Evolutionary conservation across 2,888 invertebrate genomes (phyloP).

Genomic region (Epinotia demarniana): DNA sequence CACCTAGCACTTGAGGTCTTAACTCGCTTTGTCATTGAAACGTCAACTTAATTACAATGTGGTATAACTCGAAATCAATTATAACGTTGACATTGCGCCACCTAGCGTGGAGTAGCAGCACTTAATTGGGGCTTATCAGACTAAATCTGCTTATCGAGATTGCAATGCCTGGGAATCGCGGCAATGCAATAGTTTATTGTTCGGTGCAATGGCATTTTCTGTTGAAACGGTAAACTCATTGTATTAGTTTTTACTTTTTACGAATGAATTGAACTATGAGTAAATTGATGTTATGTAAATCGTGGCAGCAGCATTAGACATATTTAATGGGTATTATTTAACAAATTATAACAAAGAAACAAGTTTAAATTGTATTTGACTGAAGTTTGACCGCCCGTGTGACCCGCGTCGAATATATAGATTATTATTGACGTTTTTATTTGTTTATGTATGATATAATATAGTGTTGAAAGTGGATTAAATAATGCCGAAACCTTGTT

Average conservation of each 20-base stretch:
- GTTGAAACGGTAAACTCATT: slow-evolving; percentile 37
- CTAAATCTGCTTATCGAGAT: slow-evolving; percentile 51
- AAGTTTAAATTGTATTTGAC: too few species aligned
- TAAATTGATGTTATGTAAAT: slow-evolving; percentile 22
- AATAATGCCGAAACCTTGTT: slow-evolving; percentile 7
- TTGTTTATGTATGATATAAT: too few species aligned
- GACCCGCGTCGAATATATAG: too few species aligned
- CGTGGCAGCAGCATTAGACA: not conserved
- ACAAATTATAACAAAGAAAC: too few species aligned
- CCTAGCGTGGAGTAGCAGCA: slow-evolving; percentile 61
- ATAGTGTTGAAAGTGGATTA: too few species aligned
- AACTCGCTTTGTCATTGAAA: slow-evolving; percentile 3
- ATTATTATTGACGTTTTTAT: too few species aligned
- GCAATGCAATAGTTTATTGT: slow-evolving; percentile 42
- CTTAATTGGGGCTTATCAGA: slow-evolving; percentile 55
- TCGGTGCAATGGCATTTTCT: slow-evolving; percentile 25
- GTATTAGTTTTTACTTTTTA: slow-evolving; percentile 15
- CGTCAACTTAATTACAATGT: slow-evolving; percentile 13
- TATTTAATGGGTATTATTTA: too few species aligned
- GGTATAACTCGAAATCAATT: slow-evolving; percentile 36
- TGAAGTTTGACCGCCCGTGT: too few species aligned
- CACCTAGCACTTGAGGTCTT: not conserved
- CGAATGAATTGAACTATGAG: slow-evolving; percentile 17
- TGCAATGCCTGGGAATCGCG: slow-evolving; percentile 48
- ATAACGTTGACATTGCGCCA: slow-evolving; percentile 56